A percentile compares a stretch with the other conserved stretches of the same genome.
Conservation (phyloP, 2,888 invertebrate genomes). For the Cyclophora punctaria region DNA sequence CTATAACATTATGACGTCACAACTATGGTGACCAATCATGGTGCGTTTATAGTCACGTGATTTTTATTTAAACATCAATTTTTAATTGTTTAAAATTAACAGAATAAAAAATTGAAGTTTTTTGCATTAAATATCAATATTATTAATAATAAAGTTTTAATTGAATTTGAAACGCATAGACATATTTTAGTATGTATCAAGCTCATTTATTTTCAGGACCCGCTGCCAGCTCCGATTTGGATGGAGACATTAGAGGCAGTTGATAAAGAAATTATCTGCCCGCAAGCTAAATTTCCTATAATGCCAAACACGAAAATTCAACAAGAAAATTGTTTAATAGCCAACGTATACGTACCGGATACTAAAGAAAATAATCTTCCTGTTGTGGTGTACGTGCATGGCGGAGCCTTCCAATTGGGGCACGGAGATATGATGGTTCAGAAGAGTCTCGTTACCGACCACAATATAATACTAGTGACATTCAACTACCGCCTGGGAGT, state of each 20-base stretch:
- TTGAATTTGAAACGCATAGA: too few relatives aligned
- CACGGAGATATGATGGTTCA: slow-evolving; percentile 12
- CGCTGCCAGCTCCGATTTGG: slow-evolving; percentile 33
- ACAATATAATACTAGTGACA: slow-evolving; percentile 23
- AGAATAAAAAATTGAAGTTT: too few relatives aligned
- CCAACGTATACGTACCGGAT: slow-evolving; percentile 44
- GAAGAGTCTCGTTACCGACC: slow-evolving; percentile 17
- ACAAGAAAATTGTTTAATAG: slow-evolving; percentile 45
- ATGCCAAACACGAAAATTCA: not conserved
- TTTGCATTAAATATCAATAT: too few relatives aligned
- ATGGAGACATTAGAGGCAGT: slow-evolving; percentile 23
- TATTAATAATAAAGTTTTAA: too few relatives aligned
- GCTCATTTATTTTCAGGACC: slow-evolving; percentile 25
- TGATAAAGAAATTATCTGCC: slow-evolving; percentile 27
- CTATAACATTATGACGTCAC: too few relatives aligned
- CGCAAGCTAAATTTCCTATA: slow-evolving; percentile 14
- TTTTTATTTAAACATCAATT: too few relatives aligned
- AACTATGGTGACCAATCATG: too few relatives aligned
- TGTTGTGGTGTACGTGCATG: slow-evolving; percentile 30
- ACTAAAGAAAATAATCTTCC: slow-evolving; percentile 29
- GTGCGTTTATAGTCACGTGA: too few relatives aligned
- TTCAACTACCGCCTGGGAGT: slow-evolving; percentile 33
- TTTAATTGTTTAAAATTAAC: too few relatives aligned
- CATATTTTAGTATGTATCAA: too few relatives aligned
- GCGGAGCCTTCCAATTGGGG: slow-evolving; percentile 28